Evolutionary conservation across 2,797 vertebrate species (phyloP).

Genomic region (Perdix hodgsoniae): DNA sequence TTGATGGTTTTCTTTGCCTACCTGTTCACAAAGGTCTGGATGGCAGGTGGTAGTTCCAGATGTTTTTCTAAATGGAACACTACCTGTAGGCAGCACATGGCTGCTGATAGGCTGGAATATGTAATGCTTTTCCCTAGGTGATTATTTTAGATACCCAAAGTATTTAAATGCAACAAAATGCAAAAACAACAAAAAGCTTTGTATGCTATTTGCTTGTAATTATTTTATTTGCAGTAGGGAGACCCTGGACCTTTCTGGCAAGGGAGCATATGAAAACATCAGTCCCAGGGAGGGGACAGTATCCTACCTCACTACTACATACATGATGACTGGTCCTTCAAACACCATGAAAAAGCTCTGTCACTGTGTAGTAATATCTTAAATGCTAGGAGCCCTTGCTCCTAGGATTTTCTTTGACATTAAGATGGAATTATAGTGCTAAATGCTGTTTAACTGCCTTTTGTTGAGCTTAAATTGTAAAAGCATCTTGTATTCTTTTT

Average conservation of each 20-base stretch:
- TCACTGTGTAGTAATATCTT: neutral
- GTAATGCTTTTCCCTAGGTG: constrained; percentile 53
- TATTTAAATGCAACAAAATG: constrained; percentile 25
- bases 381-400: constrained; percentile 34
- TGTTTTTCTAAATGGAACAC: constrained; percentile 65
- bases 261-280: constrained; percentile 89
- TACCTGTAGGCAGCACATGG: constrained; percentile 55
- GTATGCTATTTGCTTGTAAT: constrained; percentile 46
- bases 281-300: constrained; percentile 82
- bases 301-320: constrained; percentile 91
- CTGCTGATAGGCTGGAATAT: constrained; percentile 58
- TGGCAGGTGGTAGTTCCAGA: constrained; percentile 68
- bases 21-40: constrained; percentile 84
- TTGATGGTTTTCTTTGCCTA: constrained; percentile 88
- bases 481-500: constrained; percentile 46
- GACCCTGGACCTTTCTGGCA: constrained; percentile 83
- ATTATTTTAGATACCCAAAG: constrained; percentile 40
- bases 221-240: constrained; percentile 67
- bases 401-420: constrained; percentile 60
- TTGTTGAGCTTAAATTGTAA: constrained; percentile 70
- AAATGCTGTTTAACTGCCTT: constrained; percentile 74
- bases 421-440: constrained; percentile 63
- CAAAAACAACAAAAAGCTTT: neutral
- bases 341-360: constrained; percentile 71
- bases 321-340: constrained; percentile 84